Base-by-base conservation (phyloP, 92 coral and sea anemone species). In the Palythoa grandiflora region DNA sequence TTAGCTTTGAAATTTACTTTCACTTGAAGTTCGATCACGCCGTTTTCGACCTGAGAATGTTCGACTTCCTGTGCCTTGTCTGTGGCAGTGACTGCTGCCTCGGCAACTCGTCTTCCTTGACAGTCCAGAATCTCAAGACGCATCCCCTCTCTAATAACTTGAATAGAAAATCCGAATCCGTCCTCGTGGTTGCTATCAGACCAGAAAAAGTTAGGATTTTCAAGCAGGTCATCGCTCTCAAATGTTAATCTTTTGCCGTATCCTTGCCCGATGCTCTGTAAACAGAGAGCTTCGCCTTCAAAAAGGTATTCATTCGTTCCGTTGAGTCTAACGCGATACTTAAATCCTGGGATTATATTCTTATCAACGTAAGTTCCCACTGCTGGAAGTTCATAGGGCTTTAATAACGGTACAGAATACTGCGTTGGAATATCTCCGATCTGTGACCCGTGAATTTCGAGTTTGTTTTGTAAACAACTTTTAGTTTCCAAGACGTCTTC, bases 231-330 rank as follows among this genome's bases (percentile, higher is more conserved):
- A n/a, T 96, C 86, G 68, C 94, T 91, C 77, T 96, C 93, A 66
- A 96, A 96, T 2, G 98, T 95, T 20, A 96, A 89, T 40, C 99
- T 92, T 57, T 96, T 96, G 36, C 99, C 99, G 75, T 96, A 96
- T 19, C 99, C 99, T 72, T 91, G 89, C 2, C 99, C 99, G 44
- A 96, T 84, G 73, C 93, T 90, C 52, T 89, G 90, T 38, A 96
- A 79, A 20, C 91, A 77, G 84, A 95, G 39, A 4, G 99, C 93
- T 50, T 89, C 90, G 15, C 99, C 97, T 70, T 87, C 96, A 54
- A 96, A 96, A 84, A 96, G 88, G 81, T 65, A 91, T 0, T 96
- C 93, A n/a, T 89, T 80, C 50, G 92, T 87, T n/a, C 84, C 88
- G 14, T 83, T 84, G 71, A 95, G 94, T 68, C 94, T 89, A 50